Evolutionary conservation across 2,797 vertebrate species (phyloP), one percentile per base, ranked within the genome.

Genomic region (Sebastolobus altivelis): DNA sequence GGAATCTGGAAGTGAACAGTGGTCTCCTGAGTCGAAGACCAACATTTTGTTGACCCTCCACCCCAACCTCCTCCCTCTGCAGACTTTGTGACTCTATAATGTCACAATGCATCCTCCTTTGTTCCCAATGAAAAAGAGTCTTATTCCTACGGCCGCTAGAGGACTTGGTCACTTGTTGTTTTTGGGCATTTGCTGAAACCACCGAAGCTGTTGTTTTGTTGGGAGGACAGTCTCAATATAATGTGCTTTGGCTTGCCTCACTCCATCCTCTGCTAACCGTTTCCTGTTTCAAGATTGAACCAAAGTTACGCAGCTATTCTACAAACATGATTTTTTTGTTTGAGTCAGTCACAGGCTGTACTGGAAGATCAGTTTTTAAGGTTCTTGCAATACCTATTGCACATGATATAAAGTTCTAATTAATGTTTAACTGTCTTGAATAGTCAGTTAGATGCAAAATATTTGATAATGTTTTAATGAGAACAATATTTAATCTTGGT

Each of bases 371-470:
- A 46, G 2, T 43, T 60, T 49, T 71, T 40, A 35, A 33, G 25
- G 25, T 38, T 60, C 40, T 60, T 58, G 14, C 1, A 65, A 33
- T 13, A 13, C 35, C 1, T 38, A 10, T 13, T 20, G 25, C 65
- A 71, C 29, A 2, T 2, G 67, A n/a, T 58, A 65, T 63, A 77
- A 75, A 70, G 12, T 60, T 79, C 61, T 52, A 5, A 70, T 35
- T 65, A 3, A 56, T 61, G 20, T 5, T 37, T 12, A 59, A 18
- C 3, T 63, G 63, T 76, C 20, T 3, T 70, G 9, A 33, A 43
- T 29, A 20, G 2, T 62, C 8, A 38, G 25, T 61, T 56, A 3
- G 29, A 66, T 38, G 20, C 6, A 20, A 66, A 69, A 77, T 65
- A 75, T 54, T 16, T 54, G 0, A 38, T 52, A 0, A 31, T 4